phyloP scores from a whole-genome alignment of 2,888 invertebrate genomes.

The Hirtodrosophila cameraria region DNA sequence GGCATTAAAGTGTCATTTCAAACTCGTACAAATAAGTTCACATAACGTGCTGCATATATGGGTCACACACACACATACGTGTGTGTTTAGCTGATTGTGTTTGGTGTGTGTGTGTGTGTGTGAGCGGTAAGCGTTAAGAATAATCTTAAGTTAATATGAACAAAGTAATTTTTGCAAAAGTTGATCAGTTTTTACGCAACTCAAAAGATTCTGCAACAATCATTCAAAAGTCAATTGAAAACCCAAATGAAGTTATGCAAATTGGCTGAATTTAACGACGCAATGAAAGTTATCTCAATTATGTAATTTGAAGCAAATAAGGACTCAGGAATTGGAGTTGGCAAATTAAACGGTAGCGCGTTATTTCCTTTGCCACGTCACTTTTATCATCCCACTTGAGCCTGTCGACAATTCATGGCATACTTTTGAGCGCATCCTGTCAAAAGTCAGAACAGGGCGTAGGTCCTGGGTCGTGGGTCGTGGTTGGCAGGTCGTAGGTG shows the following conservation, averaged over 20 bases:
- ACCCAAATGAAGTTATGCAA: conserved; percentile 21
- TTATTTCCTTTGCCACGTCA: conserved; percentile 5
- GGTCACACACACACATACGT: conserved; percentile 2
- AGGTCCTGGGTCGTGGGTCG: neutral
- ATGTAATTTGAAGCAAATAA: neutral
- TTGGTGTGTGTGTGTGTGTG: neutral
- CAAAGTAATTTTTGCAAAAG: neutral
- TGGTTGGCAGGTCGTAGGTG: no score
- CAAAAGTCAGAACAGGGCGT: neutral
- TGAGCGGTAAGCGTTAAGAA: conserved; percentile 6
- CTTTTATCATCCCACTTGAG: conserved; percentile 23
- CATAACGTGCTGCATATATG: conserved; percentile 22
- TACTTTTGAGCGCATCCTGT: neutral
- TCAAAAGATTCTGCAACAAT: neutral
- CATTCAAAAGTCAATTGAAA: neutral
- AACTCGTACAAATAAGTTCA: conserved; percentile 53
- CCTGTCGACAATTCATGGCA: conserved; percentile 3
- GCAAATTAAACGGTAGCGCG: conserved; percentile 5
- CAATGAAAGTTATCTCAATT: conserved; percentile 32
- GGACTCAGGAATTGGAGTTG: no score
- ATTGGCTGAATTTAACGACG: conserved; percentile 18
- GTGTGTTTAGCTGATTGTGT: conserved; percentile 10
- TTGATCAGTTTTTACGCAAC: neutral
- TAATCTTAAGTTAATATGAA: conserved; percentile 55
- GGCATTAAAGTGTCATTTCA: conserved; percentile 76